Evolutionary conservation across 1,140 invertebrate species (phyloP), one percentile per base, ranked within the genome.

Genomic region (Drosophila malerkotliana): DNA sequence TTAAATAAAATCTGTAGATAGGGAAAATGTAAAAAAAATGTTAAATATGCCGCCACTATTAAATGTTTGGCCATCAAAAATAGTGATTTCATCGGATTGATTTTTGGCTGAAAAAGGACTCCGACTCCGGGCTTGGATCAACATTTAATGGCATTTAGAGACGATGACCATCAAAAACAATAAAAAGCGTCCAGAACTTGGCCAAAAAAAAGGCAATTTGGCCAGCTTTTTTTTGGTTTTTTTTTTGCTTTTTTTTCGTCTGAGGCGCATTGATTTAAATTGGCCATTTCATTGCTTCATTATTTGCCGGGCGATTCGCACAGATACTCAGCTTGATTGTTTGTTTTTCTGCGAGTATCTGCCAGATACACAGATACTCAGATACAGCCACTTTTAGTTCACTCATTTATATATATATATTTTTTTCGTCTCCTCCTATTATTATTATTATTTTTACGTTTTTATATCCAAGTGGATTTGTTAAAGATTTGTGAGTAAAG

Each of bases 241-340:
- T 44, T 44, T 44, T 14, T 44, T 18, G 14, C 14, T 10, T 52
- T 21, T 41, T 21, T 69, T 18, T 1, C 21, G 64, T 69, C 63
- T 69, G 26, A 64, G 56, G 47, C 54, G 68, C 79, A 81, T 81
- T 81, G 78, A 81, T 81, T 81, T 81, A 81, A 81, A 81, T 82
- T 81, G 78, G 73, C 61, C 79, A 82, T 81, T 81, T 81, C 79
- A 81, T 81, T 73, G 78, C 78, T 82, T 77, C 77, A 80, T 80
- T 77, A 81, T 77, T 81, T 72, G 61, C 45, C 34, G n/a, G 67
- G 52, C 24, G 53, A 67, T 41, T 51, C 59, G 18, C 34, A 18
- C 10, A 57, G 67, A 77, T 72, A 79, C 77, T 79, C 58, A 69
- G 79, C 26, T 69, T 79, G 71, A 79, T 79, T 79, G 77, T 79